Conservation (phyloP, 2,113 vertebrate genomes). For the Meleagris gallopavo region DNA sequence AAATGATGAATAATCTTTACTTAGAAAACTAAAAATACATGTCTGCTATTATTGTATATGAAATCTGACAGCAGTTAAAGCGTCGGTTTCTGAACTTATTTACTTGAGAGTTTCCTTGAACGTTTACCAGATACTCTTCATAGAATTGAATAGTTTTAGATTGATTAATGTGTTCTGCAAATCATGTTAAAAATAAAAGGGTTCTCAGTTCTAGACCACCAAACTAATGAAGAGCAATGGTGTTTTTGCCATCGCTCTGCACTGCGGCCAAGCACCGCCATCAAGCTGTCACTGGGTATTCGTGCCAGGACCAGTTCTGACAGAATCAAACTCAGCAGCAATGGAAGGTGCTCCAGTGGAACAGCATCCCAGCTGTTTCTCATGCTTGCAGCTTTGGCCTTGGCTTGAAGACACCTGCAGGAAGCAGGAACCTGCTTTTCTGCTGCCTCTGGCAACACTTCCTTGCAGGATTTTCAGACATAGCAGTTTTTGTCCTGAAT, state of each 20-base stretch:
- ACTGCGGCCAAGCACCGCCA: fast-evolving
- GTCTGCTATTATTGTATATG: background rate
- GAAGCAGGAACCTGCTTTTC: background rate
- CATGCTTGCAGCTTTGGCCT: background rate
- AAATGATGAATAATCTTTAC: constrained; percentile 38
- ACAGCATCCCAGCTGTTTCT: background rate
- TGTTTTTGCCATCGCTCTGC: background rate
- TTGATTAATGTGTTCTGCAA: background rate
- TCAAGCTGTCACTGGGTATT: background rate
- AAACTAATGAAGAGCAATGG: background rate
- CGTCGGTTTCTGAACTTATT: background rate
- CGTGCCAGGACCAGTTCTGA: fast-evolving
- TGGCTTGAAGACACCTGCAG: background rate
- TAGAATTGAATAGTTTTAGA: background rate
- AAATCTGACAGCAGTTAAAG: constrained; percentile 10
- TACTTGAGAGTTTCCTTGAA: constrained; percentile 1
- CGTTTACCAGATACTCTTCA: constrained; percentile 7
- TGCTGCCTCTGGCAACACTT: background rate
- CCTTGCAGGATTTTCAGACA: background rate
- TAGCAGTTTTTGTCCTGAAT: background rate
- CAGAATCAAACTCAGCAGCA: background rate
- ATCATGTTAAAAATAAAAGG: background rate
- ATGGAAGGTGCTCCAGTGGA: background rate
- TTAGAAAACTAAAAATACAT: constrained; percentile 29
- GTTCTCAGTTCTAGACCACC: background rate